These are phyloP conservation scores for Drosophila tropicalis DNA, from an alignment of 1,140 invertebrate species.

Conservation along the genomic window DNA sequence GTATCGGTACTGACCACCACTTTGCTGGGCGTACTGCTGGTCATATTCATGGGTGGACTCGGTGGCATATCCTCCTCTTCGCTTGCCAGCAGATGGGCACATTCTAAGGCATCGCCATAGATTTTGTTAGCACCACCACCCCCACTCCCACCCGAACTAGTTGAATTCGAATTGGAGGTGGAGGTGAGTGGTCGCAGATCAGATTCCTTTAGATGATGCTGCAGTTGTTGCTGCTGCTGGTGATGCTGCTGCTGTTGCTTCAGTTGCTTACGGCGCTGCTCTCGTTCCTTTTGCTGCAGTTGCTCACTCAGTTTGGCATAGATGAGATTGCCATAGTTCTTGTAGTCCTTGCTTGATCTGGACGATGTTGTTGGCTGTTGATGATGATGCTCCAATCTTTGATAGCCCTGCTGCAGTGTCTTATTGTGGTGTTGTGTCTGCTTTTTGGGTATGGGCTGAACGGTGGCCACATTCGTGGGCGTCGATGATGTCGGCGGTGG, in stretches of 20 bases:
- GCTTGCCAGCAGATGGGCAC: conserved; percentile 74
- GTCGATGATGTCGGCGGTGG: conserved; percentile 59
- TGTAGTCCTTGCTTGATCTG: conserved; percentile 68
- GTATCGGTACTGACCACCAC: conserved; percentile 72
- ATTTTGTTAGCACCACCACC: conserved; percentile 45
- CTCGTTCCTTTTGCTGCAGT: conserved; percentile 73
- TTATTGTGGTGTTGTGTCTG: conserved; percentile 47
- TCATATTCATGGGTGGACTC: conserved; percentile 50
- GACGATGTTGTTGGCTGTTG: background rate
- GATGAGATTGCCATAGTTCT: conserved; percentile 78
- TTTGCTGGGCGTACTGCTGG: conserved; percentile 64
- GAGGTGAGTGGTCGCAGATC: conserved; percentile 45
- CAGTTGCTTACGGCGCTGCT: conserved; percentile 57
- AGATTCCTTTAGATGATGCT: conserved; percentile 30
- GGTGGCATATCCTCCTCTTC: conserved; percentile 74
- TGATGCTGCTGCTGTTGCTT: conserved; percentile 34
- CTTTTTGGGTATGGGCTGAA: conserved; percentile 74
- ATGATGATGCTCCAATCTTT: conserved; percentile 57
- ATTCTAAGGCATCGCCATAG: conserved; percentile 74
- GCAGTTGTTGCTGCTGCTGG: conserved; percentile 35
- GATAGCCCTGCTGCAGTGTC: conserved; percentile 61
- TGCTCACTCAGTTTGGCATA: conserved; percentile 80
- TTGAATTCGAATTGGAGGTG: conserved; percentile 58
- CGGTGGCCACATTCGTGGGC: conserved; percentile 74
- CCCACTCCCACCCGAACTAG: background rate